Evolutionary conservation across 1,140 invertebrate genomes (phyloP), one percentile per base, ranked within the genome.

Genomic region (Odontomachus brunneus): DNA sequence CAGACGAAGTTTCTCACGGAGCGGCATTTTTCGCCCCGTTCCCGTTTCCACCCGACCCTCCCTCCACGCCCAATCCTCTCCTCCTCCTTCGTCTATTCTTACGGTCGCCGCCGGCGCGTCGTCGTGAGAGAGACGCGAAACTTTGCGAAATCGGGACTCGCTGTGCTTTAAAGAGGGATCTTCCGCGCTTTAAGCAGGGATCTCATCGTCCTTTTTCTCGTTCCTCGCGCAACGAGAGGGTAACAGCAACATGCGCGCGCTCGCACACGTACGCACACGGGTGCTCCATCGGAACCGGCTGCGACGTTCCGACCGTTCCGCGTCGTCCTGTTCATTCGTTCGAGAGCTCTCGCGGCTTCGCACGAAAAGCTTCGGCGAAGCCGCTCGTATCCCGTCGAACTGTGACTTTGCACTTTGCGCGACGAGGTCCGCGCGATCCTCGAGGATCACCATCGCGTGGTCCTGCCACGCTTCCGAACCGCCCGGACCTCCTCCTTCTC

Each of bases 121-220:
- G 17, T 55, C 24, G 22, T 57, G 33, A 67, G 19, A 11, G 14
- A 11, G 7, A 3, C 26, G 49, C 24, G 65, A 44, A 44, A 78
- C 22, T 69, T 57, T 57, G 33, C n/a, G 22, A 53, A 69, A 69
- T 38, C 29, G 44, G 29, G 33, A 15, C 17, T 33, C 29, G n/a
- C 29, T 29, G n/a, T 38, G 51, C n/a, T 80, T 69, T 57, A 80
- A 80, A 48, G 33, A 44, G 51, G 22, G 69, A 24, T 66, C 26
- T 0, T 76, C 49, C 22, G 33, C 14, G 24, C 24, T 44, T 48
- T 57, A 57, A 80, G 38, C 38, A 44, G 19, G 65, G 57, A 44
- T 51, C 15, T 69, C 29, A 11, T 57, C 24, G 22, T 80, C 14
- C 22, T 5, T 29, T 60, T 11, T 44, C 38, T 44, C 38, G 38